Evolutionary conservation across 2,888 invertebrate species (phyloP).

Genomic region (Morinoia aosen): DNA sequence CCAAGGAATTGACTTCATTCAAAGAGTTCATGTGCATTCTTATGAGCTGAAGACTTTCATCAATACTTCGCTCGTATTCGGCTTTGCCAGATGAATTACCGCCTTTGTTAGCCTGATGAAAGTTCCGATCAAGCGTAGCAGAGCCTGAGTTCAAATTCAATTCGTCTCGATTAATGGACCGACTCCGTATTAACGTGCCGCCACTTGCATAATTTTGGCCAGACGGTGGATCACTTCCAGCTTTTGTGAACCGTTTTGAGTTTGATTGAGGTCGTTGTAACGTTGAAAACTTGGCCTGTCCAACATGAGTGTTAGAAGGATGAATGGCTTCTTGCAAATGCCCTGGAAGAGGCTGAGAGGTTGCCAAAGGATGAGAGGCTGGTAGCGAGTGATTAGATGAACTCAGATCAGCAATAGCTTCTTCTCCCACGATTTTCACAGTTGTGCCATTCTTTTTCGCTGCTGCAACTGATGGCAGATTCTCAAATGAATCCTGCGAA

Average conservation of each 20-base stretch:
- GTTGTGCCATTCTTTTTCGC: slow-evolving; percentile 7
- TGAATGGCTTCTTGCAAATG: slow-evolving; percentile 38
- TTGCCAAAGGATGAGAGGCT: slow-evolving; percentile 64
- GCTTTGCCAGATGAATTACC: slow-evolving; percentile 61
- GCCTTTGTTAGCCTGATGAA: slow-evolving; percentile 58
- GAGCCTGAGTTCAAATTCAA: slow-evolving; percentile 49
- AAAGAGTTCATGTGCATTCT: slow-evolving; percentile 71
- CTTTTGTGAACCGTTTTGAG: slow-evolving; percentile 45
- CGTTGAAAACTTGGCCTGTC: slow-evolving; percentile 49
- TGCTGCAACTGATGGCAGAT: slow-evolving; percentile 71
- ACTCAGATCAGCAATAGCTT: background rate
- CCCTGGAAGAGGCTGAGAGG: slow-evolving; percentile 58
- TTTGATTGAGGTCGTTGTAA: slow-evolving; percentile 28
- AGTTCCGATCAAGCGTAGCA: slow-evolving; percentile 57
- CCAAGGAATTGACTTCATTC: slow-evolving; percentile 69
- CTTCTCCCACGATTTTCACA: background rate
- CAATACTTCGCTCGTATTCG: slow-evolving; percentile 70
- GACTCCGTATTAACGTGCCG: slow-evolving; percentile 61
- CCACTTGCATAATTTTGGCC: slow-evolving; percentile 54
- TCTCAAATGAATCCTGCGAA: slow-evolving; percentile 77
- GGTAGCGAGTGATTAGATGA: slow-evolving; percentile 56
- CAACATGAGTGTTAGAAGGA: slow-evolving; percentile 54
- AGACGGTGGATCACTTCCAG: slow-evolving; percentile 37
- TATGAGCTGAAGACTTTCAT: slow-evolving; percentile 71
- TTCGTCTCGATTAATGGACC: slow-evolving; percentile 60